phyloP scores from a whole-genome alignment of 1,140 invertebrate species.

The Cotesia glomerata region DNA sequence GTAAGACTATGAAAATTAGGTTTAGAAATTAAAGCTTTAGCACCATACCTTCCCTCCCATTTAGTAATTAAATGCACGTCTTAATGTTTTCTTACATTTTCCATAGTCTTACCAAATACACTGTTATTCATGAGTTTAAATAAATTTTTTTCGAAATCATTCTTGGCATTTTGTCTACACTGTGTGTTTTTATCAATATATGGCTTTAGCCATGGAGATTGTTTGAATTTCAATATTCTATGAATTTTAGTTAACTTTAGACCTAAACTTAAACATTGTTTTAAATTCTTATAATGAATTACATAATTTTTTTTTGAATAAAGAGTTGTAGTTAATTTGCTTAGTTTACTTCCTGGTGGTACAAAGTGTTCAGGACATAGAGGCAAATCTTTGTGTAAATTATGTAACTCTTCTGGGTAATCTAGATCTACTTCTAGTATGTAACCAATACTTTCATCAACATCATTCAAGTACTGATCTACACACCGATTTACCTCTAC shows the following conservation, averaged over 20 bases:
- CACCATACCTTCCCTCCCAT: background rate
- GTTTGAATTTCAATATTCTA: background rate
- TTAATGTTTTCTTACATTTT: constrained; percentile 32
- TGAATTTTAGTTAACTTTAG: background rate
- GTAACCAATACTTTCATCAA: background rate
- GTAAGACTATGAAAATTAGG: background rate
- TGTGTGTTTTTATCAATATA: constrained; percentile 57
- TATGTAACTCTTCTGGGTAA: constrained; percentile 56
- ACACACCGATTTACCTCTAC: too few species aligned
- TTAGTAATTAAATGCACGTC: too few species aligned
- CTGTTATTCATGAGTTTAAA: constrained; percentile 39
- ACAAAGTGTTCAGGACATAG: background rate
- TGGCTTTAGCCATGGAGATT: constrained; percentile 54
- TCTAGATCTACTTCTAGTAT: background rate
- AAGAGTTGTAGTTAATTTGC: background rate
- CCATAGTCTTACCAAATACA: too few species aligned
- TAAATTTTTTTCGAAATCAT: constrained; percentile 63
- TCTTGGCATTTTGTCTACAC: constrained; percentile 42
- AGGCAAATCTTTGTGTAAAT: background rate
- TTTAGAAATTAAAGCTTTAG: background rate
- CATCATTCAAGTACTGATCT: too few species aligned
- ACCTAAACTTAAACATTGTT: background rate
- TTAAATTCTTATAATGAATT: background rate
- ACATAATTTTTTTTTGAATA: background rate
- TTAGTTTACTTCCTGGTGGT: background rate